phyloP scores from a whole-genome alignment of 2,797 vertebrate genomes.

The Tokudaia muenninki region DNA sequence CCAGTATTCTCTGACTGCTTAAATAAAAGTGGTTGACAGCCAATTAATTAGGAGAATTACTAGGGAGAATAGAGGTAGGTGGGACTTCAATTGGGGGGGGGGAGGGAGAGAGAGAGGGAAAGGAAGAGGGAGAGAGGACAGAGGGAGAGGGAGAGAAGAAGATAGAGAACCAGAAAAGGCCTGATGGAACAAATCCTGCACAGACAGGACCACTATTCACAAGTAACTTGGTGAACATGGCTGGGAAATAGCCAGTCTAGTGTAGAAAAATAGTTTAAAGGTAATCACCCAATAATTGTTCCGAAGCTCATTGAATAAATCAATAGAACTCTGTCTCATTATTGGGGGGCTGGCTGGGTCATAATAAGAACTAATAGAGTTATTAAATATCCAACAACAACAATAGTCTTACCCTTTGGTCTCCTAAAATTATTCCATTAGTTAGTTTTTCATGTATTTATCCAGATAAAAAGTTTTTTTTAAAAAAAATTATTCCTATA shows the following conservation, averaged over 20 bases:
- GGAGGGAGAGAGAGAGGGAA: background rate
- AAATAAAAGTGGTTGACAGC: background rate
- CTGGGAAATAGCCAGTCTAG: background rate
- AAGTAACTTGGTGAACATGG: background rate
- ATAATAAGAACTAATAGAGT: background rate
- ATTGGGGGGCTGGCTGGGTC: background rate
- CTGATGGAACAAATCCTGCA: background rate
- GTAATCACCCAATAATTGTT: background rate
- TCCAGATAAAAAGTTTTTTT: background rate
- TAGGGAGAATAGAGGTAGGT: background rate
- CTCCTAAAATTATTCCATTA: background rate
- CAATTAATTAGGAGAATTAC: no score
- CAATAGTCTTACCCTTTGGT: slow-evolving; percentile 60
- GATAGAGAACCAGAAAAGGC: background rate
- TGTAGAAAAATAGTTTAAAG: background rate
- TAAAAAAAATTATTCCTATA: background rate
- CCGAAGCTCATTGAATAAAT: background rate
- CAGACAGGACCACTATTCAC: background rate
- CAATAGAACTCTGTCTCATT: background rate
- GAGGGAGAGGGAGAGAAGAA: no score
- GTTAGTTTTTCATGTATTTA: background rate
- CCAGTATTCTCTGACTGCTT: background rate
- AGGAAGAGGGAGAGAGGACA: rapidly evolving
- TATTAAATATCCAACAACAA: background rate
- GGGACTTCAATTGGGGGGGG: background rate